Percentiles rank a stretch among this genome's conserved stretches.
Conservation (phyloP, 1,140 invertebrate species). For the Ganaspis sp. region DNA sequence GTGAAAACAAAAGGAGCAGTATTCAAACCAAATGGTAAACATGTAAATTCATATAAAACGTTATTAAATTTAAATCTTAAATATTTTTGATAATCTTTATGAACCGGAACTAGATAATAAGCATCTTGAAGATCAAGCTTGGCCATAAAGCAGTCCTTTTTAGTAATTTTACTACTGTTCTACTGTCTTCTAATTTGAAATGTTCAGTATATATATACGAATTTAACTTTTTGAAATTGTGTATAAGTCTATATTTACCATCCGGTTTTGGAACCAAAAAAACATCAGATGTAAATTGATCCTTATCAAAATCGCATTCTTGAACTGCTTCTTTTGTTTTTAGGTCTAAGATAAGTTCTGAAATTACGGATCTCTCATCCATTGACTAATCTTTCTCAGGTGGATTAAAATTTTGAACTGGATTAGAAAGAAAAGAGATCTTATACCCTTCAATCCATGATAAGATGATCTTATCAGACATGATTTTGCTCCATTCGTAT, state of each 20-base stretch:
- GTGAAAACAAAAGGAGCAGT: background rate
- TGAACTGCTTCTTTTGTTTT: slow-evolving; percentile 35
- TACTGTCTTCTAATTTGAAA: background rate
- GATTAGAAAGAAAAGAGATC: slow-evolving; percentile 29
- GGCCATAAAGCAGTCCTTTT: background rate
- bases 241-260: background rate
- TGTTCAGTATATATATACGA: background rate
- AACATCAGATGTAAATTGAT: slow-evolving; percentile 55
- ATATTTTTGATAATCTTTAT: background rate
- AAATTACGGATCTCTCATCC: slow-evolving; percentile 28
- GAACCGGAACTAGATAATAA: background rate
- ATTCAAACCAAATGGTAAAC: background rate
- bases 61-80: background rate
- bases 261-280: background rate
- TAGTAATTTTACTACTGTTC: background rate
- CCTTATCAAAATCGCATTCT: slow-evolving; percentile 20
- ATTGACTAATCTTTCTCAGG: background rate
- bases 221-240: slow-evolving; percentile 10
- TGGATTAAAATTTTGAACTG: background rate
- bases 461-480: slow-evolving; percentile 36
- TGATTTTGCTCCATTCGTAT: slow-evolving; percentile 40
- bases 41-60: background rate
- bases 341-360: slow-evolving; percentile 35
- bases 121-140: background rate
- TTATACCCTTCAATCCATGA: slow-evolving; percentile 44